Conservation (phyloP, 2,888 invertebrate species). For the Heliothis peltigera region DNA sequence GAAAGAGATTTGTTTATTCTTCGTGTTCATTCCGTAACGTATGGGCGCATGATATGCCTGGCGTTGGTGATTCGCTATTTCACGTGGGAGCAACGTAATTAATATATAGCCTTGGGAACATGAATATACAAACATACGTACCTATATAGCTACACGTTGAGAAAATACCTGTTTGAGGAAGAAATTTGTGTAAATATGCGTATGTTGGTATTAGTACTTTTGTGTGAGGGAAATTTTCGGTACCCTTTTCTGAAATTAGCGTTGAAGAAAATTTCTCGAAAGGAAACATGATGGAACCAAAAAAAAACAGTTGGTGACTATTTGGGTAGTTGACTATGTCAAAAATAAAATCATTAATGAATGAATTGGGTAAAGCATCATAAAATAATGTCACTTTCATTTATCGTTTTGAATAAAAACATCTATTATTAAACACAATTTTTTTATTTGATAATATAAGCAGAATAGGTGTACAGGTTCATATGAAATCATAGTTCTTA, state of each 20-base stretch:
- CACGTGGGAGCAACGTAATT: slow-evolving; percentile 39
- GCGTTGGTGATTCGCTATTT: slow-evolving; percentile 27
- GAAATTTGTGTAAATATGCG: slow-evolving; percentile 10
- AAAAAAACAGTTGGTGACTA: too few species aligned
- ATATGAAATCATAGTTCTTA: too few species aligned
- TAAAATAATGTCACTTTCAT: too few species aligned
- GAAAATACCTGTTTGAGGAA: slow-evolving; percentile 13
- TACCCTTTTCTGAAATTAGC: not conserved
- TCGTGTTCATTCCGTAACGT: slow-evolving; percentile 19
- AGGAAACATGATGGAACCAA: not conserved
- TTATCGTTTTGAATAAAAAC: too few species aligned
- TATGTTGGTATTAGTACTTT: not conserved
- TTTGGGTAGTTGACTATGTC: too few species aligned
- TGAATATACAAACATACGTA: slow-evolving; percentile 12
- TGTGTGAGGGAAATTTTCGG: not conserved
- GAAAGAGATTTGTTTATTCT: slow-evolving; percentile 25
- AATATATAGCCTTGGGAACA: slow-evolving; percentile 42
- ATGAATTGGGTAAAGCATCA: too few species aligned
- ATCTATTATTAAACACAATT: too few species aligned
- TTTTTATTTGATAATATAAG: too few species aligned
- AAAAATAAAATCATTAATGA: too few species aligned
- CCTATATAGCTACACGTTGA: slow-evolving; percentile 6
- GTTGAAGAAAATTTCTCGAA: not conserved
- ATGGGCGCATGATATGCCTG: slow-evolving; percentile 20
- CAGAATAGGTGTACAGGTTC: too few species aligned